These are phyloP conservation scores for Calameuta pallipes DNA, from an alignment of 2,888 invertebrate species.

Conservation along the genomic window DNA sequence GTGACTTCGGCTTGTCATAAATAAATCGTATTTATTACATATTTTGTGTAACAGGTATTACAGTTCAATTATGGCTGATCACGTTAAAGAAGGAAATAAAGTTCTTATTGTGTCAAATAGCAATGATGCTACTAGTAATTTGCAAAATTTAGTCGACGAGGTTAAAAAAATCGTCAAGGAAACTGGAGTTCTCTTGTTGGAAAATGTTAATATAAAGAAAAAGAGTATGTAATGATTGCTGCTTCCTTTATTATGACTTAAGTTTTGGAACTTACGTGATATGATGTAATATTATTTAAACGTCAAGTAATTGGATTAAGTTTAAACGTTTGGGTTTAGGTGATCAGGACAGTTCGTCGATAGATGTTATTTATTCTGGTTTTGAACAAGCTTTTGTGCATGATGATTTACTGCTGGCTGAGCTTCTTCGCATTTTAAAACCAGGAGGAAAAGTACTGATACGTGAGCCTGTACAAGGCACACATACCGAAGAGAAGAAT, in stretches of 20 bases:
- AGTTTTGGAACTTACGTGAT: background rate
- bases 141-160: conserved; percentile 69
- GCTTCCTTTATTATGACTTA: background rate
- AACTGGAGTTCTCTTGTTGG: conserved; percentile 69
- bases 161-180: conserved; percentile 66
- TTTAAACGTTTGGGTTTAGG: conserved; percentile 60
- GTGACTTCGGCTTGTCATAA: background rate
- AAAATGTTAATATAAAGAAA: conserved; percentile 72
- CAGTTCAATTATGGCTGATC: conserved; percentile 31
- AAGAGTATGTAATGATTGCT: conserved; percentile 65
- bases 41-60: background rate
- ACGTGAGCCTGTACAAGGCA: conserved; percentile 64
- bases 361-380: conserved; percentile 73
- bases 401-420: conserved; percentile 67
- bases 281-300: background rate
- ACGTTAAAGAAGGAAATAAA: conserved; percentile 65
- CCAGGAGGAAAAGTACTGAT: conserved; percentile 73
- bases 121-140: conserved; percentile 63
- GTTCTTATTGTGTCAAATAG: conserved; percentile 73
- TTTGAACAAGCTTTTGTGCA: conserved; percentile 58
- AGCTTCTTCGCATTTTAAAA: conserved; percentile 73
- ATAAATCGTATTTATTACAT: background rate
- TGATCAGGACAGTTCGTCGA: conserved; percentile 71
- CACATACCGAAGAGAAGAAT: conserved; percentile 28
- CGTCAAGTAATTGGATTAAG: background rate